A percentile compares a stretch with the other conserved stretches of the same genome.
These are phyloP conservation scores for Pyxicephalus adspersus DNA, from an alignment of 2,113 vertebrate genomes.

Conservation along the genomic window DNA sequence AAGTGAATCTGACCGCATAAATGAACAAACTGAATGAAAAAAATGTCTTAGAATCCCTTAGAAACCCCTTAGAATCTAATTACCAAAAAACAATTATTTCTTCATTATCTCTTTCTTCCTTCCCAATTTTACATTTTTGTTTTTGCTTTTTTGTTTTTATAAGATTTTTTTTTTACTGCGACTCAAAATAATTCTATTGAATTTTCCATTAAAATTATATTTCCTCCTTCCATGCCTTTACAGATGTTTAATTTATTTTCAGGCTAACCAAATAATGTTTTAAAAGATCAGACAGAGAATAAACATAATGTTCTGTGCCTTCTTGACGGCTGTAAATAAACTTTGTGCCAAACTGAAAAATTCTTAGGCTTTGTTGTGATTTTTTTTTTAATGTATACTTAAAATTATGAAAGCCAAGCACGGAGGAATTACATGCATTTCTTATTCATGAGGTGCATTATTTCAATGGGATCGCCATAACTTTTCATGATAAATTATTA, in stretches of 20 bases:
- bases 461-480: conserved; percentile 10
- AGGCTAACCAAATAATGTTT: background rate
- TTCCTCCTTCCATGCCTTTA: background rate
- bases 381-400: conserved; percentile 2
- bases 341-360: background rate
- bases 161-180: too few relatives aligned
- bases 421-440: background rate
- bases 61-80: too few relatives aligned
- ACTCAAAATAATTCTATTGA: background rate
- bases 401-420: background rate
- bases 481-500: conserved; percentile 19
- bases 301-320: background rate
- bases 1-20: too few relatives aligned
- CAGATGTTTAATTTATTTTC: background rate
- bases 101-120: too few relatives aligned
- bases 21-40: too few relatives aligned
- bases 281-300: background rate
- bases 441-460: conserved; percentile 29
- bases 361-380: background rate
- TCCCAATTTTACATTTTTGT: too few relatives aligned
- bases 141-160: too few relatives aligned
- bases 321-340: background rate
- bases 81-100: too few relatives aligned
- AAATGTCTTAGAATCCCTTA: too few relatives aligned
- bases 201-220: background rate